These are phyloP conservation scores for Tetramorium parvispinum DNA, from an alignment of 1,140 invertebrate species.

Conservation along the genomic window DNA sequence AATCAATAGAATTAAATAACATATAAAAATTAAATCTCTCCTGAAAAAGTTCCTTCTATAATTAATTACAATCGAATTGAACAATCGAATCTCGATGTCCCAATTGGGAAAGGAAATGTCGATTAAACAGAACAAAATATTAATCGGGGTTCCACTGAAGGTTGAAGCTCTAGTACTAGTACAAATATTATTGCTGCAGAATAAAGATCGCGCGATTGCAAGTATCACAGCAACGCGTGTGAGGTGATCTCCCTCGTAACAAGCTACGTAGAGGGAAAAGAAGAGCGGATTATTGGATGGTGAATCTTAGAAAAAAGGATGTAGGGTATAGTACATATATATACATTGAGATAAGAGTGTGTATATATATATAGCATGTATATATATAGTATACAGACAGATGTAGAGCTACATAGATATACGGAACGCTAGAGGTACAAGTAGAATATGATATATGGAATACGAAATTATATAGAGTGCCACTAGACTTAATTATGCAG, in stretches of 20 bases:
- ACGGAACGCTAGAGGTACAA: slow-evolving; percentile 71
- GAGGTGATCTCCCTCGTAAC: slow-evolving; percentile 17
- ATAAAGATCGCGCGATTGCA: slow-evolving; percentile 7
- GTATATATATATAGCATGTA: slow-evolving; percentile 74
- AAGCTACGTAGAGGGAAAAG: background rate
- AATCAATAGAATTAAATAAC: background rate
- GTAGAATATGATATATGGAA: slow-evolving; percentile 60
- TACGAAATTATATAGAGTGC: slow-evolving; percentile 68
- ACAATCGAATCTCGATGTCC: background rate
- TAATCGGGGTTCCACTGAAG: background rate
- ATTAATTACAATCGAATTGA: background rate
- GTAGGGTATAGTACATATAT: slow-evolving; percentile 73
- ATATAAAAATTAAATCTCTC: background rate
- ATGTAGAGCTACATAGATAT: slow-evolving; percentile 78
- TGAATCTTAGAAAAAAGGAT: slow-evolving; percentile 53
- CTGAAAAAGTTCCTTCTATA: background rate
- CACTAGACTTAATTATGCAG: slow-evolving; percentile 63
- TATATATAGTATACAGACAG: slow-evolving; percentile 75
- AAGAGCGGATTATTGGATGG: background rate
- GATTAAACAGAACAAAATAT: background rate
- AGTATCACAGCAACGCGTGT: slow-evolving; percentile 25
- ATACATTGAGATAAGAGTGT: slow-evolving; percentile 69
- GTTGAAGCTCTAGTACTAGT: background rate
- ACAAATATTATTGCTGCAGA: slow-evolving; percentile 17
- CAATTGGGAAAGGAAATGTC: background rate